These are phyloP conservation scores for Pteronotus mesoamericanus DNA, from an alignment of 2,797 vertebrate species.

Conservation along the genomic window DNA sequence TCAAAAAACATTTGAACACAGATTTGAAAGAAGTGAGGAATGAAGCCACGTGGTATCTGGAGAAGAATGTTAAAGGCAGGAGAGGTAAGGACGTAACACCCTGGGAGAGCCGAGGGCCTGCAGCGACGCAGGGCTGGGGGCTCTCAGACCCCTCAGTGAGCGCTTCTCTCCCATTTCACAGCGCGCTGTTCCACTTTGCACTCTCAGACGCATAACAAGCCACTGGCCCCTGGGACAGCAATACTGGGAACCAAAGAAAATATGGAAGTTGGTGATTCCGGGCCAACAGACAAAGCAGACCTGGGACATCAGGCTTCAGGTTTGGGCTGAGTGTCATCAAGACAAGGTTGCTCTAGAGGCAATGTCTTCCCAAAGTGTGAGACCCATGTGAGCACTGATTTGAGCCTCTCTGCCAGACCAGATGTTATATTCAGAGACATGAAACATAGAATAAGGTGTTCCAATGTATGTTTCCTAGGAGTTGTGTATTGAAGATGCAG, in stretches of 20 bases:
- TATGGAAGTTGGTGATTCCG: conserved; percentile 84
- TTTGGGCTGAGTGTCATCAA: conserved; percentile 90
- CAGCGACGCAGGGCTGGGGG: not conserved
- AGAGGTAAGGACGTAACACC: conserved; percentile 83
- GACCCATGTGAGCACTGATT: conserved; percentile 89
- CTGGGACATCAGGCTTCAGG: conserved; percentile 89
- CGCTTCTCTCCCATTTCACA: conserved; percentile 78
- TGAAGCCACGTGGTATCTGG: not conserved
- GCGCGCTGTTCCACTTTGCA: conserved; percentile 83
- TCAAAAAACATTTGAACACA: not conserved
- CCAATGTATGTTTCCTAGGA: not conserved
- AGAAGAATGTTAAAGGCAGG: not conserved
- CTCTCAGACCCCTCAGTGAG: conserved; percentile 42
- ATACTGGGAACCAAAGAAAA: conserved; percentile 83
- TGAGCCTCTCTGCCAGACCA: conserved; percentile 90
- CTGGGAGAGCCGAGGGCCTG: conserved; percentile 84
- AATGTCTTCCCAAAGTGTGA: conserved; percentile 93
- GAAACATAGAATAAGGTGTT: not conserved
- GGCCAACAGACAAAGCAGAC: conserved; percentile 90
- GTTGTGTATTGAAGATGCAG: not conserved
- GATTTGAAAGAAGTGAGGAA: not conserved
- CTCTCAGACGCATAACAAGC: conserved; percentile 80
- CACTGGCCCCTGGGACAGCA: conserved; percentile 77
- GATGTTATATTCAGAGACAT: not conserved
- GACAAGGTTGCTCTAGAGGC: conserved; percentile 88